A percentile compares a stretch with the other conserved stretches of the same genome.
Evolutionary conservation across 2,113 vertebrate genomes (phyloP).

Genomic region (Myxocyprinus asiaticus): DNA sequence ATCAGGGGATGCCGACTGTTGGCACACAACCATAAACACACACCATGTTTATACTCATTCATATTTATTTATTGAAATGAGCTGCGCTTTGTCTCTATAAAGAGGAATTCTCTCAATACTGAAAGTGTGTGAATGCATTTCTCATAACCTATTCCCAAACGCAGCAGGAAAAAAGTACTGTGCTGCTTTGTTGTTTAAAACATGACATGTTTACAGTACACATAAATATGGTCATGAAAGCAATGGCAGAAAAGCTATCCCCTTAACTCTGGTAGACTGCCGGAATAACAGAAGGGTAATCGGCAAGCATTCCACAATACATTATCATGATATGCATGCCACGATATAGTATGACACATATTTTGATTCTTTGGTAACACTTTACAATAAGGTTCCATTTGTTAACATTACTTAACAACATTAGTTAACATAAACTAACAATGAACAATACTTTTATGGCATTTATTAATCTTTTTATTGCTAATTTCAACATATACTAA

Average conservation of each 20-base stretch:
- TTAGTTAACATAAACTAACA: too few relatives aligned
- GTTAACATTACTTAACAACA: too few relatives aligned
- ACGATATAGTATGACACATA: not conserved
- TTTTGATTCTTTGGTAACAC: too few relatives aligned
- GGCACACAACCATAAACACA: not conserved
- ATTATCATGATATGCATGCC: not conserved
- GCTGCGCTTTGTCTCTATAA: slow-evolving; percentile 19
- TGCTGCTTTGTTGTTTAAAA: slow-evolving; percentile 16
- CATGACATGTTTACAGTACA: slow-evolving; percentile 4
- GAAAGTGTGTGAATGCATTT: slow-evolving; percentile 6
- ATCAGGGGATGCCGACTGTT: slow-evolving; percentile 11
- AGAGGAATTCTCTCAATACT: slow-evolving; percentile 24
- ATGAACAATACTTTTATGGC: too few relatives aligned
- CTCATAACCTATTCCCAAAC: not conserved
- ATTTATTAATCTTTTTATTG: too few relatives aligned
- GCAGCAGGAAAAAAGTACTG: not conserved
- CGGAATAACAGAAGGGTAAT: not conserved
- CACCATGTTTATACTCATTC: slow-evolving; percentile 59
- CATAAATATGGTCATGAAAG: not conserved
- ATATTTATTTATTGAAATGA: slow-evolving; percentile 42
- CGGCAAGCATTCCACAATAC: not conserved
- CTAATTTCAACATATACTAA: too few relatives aligned
- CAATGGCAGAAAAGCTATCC: not conserved
- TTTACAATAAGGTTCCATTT: too few relatives aligned
- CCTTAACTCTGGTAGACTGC: not conserved